Percentiles rank a stretch among this genome's conserved stretches.
phyloP scores from a whole-genome alignment of 1,140 invertebrate genomes.

The Atopsyche davidsoni region DNA sequence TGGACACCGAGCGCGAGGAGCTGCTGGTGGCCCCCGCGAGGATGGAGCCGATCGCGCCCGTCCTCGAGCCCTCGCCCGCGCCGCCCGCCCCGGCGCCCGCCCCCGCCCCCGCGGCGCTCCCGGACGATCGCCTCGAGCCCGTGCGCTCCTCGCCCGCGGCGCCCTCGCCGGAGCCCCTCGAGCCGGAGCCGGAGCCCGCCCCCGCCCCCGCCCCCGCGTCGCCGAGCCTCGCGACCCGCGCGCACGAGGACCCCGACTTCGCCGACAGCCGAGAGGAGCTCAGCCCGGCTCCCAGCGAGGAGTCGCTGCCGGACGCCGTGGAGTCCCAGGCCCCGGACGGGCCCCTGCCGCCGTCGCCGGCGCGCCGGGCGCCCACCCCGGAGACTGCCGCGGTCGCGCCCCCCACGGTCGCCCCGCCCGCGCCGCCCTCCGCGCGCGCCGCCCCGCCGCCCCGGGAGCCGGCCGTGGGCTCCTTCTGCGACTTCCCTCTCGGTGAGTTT shows the following conservation, averaged over 20 bases:
- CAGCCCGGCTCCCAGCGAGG: slow-evolving; percentile 35
- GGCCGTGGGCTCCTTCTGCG: slow-evolving; percentile 16
- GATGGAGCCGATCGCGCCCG: slow-evolving; percentile 33
- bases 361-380: slow-evolving; percentile 27
- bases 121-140: slow-evolving; percentile 38
- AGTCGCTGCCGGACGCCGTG: slow-evolving; percentile 36
- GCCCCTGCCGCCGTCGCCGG: slow-evolving; percentile 25
- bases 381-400: slow-evolving; percentile 17
- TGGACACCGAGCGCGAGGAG: slow-evolving; percentile 43
- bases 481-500: slow-evolving; percentile 2
- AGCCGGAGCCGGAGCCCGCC: slow-evolving; percentile 26
- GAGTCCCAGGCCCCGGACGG: slow-evolving; percentile 21
- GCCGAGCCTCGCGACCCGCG: background rate
- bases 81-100: background rate
- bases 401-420: slow-evolving; percentile 7
- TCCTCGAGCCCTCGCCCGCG: slow-evolving; percentile 34
- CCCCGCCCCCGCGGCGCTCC: slow-evolving; percentile 33
- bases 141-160: slow-evolving; percentile 20
- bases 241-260: slow-evolving; percentile 18
- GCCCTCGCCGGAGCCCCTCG: slow-evolving; percentile 32
- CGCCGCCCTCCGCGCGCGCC: slow-evolving; percentile 8
- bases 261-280: slow-evolving; percentile 27
- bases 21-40: slow-evolving; percentile 35
- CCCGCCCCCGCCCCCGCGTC: slow-evolving; percentile 16
- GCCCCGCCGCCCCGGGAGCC: background rate